Base-by-base conservation (phyloP, 2,888 invertebrate species). In the Pharmacophagus antenor region DNA sequence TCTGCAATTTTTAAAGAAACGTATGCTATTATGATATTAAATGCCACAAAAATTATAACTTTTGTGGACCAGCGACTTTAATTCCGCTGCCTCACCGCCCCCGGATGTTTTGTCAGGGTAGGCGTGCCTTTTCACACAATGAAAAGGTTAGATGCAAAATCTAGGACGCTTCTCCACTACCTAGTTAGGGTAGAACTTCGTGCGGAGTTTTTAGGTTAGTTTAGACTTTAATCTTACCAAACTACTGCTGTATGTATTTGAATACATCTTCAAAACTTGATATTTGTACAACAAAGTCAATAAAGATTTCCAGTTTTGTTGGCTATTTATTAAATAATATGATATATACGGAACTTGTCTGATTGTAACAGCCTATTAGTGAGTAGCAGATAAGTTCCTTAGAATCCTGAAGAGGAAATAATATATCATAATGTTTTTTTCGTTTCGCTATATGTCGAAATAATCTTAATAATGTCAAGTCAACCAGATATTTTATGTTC, bases 101-200 rank as follows among this genome's bases (percentile, higher is more conserved):
- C 44, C 50, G 44, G 44, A 25, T 51, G 49, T 21, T 22, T 54
- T 48, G 50, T 50, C 12, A 37, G 23, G 20, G 20, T 46, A 51
- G 50, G 51, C 50, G 46, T 15, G 22, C 50, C 55, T 56, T 60
- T 60, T 60, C 60, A 56, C 37, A 55, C 60, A 60, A 60, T 60
- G 60, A 53, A 60, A 60, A 60, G 55, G 51, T 55, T 60, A 55
- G 60, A 56, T 60, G 55, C 27, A 46, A 60, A 60, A 60, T 60
- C 55, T 60, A 56, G 60, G 55, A 55, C 60, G 51, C 50, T 37
- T 37, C 55, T 51, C 22, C 10, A 37, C 46, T 50, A 46, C 51
- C 50, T 60, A 56, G 50, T 46, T 46, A 20, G 46, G 46, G 25
- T 54, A 27, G 48, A 46, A 20, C 46, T 31, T 60, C 44, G 37